Base-by-base conservation (phyloP, 2,888 invertebrate genomes). In the Thereva unica region DNA sequence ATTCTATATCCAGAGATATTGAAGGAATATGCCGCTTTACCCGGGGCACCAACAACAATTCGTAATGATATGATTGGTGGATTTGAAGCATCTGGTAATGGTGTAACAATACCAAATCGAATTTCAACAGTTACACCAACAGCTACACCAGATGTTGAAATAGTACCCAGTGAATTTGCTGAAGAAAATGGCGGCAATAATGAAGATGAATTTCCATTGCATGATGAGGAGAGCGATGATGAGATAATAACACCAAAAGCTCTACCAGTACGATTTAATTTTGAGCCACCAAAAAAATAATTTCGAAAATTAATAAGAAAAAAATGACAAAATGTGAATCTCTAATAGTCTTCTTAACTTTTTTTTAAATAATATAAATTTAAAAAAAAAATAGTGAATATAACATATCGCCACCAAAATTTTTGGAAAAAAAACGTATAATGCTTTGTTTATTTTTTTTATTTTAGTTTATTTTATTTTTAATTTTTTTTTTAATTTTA, bases 1-100 rank as follows among this genome's bases (percentile, higher is more conserved):
- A 83, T 87, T 66, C 77, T 87, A 5, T 86, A 85, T 74, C 79
- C 81, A 12, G 79, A 81, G 63, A 75, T 80, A 66, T 72, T 80
- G 38, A 76, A 76, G 45, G 79, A 80, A 66, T 77, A 76, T 57
- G 75, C 77, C 9, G 74, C 74, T 66, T 76, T 75, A 37, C 73
- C 76, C 10, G 73, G 72, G 6, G 75, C 74, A n/a, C 3, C 59
- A 41, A 40, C 65, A 49, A 23, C 42, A 68, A 75, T 75, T 52
- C 74, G 74, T 69, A 73, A 49, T 41, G 42, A 49, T n/a, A 55
- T 37, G 38, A 50, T 8, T 10, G 47, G 38, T 44, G 57, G 8
- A 8, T 42, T 64, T 49, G 55, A 65, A 8, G 40, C 73, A 71
- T 73, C 73, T 67, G 71, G 69, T 6, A 72, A 73, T 53, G 73